Conservation (phyloP, 2,797 vertebrate genomes). For the Enteromius mattozi region DNA sequence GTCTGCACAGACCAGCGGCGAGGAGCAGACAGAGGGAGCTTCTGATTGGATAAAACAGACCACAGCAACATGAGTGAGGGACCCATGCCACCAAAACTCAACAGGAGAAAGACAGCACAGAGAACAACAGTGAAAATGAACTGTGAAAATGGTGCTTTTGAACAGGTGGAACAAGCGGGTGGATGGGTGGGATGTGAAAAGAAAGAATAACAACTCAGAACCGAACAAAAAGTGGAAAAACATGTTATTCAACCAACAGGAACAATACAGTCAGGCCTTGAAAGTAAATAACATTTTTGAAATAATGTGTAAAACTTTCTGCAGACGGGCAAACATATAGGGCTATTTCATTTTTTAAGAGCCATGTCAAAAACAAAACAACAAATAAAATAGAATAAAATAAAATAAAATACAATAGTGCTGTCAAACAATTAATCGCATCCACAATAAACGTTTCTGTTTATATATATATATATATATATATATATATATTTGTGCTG, state of each 20-base stretch:
- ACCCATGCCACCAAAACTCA: slow-evolving; percentile 59
- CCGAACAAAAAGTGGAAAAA: slow-evolving; percentile 5
- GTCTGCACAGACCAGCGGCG: slow-evolving; percentile 98
- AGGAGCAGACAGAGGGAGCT: slow-evolving; percentile 90
- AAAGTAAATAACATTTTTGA: neutral
- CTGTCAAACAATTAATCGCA: no score
- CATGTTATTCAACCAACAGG: neutral
- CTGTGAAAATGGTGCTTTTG: slow-evolving; percentile 31
- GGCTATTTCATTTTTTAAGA: neutral
- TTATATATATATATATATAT: no score
- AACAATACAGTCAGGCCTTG: neutral
- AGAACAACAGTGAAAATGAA: slow-evolving; percentile 47
- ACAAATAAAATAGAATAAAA: neutral
- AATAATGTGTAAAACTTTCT: neutral
- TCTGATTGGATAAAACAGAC: slow-evolving; percentile 83
- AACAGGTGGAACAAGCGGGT: slow-evolving; percentile 22
- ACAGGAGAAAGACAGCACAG: slow-evolving; percentile 49
- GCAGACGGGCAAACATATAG: neutral
- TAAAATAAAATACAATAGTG: no score
- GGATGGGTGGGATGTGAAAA: neutral
- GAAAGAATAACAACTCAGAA: slow-evolving; percentile 3
- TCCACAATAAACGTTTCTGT: no score
- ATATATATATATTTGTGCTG: no score
- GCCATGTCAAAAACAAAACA: neutral
- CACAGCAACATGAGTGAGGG: slow-evolving; percentile 64